phyloP scores from a whole-genome alignment of 92 coral and sea anemone genomes.

The Palythoa caribaeorum region DNA sequence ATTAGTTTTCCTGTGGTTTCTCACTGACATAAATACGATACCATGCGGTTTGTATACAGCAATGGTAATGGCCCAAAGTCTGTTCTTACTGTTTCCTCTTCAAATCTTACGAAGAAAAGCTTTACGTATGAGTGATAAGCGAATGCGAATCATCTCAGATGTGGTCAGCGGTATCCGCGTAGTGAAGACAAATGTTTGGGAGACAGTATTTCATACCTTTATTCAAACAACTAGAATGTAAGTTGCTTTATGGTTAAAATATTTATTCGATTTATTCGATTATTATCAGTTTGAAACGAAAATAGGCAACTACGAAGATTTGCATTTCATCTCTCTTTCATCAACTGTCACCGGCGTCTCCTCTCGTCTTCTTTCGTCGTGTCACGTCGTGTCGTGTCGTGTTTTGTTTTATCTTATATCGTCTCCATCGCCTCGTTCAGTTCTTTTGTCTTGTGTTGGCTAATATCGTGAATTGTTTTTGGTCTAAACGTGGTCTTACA shows the following conservation, averaged over 20 bases:
- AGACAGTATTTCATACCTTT: constrained; percentile 2
- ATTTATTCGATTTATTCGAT: neutral
- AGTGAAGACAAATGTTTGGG: constrained; percentile 43
- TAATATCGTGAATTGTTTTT: neutral
- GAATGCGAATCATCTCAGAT: constrained; percentile 37
- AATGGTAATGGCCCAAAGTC: neutral
- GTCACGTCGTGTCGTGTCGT: neutral
- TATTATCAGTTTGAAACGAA: neutral
- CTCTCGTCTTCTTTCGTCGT: neutral
- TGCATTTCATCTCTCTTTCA: neutral
- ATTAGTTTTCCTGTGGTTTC: neutral
- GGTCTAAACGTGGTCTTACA: neutral
- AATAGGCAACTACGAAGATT: neutral
- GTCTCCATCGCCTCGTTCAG: neutral
- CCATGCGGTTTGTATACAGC: constrained; percentile 21
- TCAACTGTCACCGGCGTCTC: neutral
- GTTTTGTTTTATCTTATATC: neutral
- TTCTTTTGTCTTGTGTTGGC: neutral
- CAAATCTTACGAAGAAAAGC: constrained; percentile 16
- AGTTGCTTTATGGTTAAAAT: neutral
- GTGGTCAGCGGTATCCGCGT: constrained; percentile 38
- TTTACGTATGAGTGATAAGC: constrained; percentile 23
- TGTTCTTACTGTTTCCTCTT: neutral
- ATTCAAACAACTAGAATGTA: constrained; percentile 22
- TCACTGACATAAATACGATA: neutral